Evolutionary conservation across 2,888 invertebrate genomes (phyloP).

Genomic region (Epicampocera succincta): DNA sequence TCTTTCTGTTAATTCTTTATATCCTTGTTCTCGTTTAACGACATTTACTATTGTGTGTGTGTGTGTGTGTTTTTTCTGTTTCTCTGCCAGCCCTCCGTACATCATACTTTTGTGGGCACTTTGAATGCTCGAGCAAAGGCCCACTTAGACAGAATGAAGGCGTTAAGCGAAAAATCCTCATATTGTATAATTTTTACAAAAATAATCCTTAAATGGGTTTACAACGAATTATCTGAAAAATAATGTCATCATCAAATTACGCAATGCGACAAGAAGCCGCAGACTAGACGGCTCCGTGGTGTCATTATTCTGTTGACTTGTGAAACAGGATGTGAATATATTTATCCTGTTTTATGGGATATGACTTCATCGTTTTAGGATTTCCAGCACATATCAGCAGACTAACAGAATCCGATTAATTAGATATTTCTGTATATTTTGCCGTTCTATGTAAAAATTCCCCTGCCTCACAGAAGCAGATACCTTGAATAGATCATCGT

Average conservation of each 20-base stretch:
- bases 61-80: slow-evolving; percentile 20
- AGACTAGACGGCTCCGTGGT: slow-evolving; percentile 9
- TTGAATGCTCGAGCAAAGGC: slow-evolving; percentile 8
- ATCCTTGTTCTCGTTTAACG: slow-evolving; percentile 69
- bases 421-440: too few species aligned
- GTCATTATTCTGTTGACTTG: background rate
- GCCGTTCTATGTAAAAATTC: too few species aligned
- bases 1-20: slow-evolving; percentile 59
- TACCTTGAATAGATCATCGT: too few species aligned
- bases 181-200: background rate
- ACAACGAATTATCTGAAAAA: too few species aligned
- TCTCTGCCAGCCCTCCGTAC: background rate
- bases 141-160: slow-evolving; percentile 46
- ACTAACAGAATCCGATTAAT: too few species aligned
- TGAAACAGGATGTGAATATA: background rate
- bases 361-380: background rate
- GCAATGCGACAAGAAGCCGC: slow-evolving; percentile 14
- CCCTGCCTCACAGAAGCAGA: too few species aligned
- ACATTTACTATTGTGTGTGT: slow-evolving; percentile 62
- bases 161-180: slow-evolving; percentile 22
- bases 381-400: too few species aligned
- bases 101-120: slow-evolving; percentile 16
- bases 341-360: background rate
- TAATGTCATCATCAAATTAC: too few species aligned
- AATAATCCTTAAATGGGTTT: background rate